Evolutionary conservation across 2,113 vertebrate genomes (phyloP).

Genomic region (Craseonycteris thonglongyai): DNA sequence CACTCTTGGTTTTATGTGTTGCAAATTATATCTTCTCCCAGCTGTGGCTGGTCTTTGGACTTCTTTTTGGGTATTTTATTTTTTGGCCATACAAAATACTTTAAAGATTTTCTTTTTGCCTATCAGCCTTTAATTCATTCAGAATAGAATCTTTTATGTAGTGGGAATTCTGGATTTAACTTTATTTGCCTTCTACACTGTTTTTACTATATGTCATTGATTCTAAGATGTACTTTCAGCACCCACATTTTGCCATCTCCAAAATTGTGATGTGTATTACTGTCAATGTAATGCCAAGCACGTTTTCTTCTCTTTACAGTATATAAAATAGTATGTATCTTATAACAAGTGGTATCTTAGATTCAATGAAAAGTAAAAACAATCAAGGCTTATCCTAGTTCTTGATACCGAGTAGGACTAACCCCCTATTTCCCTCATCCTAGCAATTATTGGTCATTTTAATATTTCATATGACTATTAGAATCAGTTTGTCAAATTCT

Average conservation of each 20-base stretch:
- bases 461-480: background rate
- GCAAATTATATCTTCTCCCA: constrained; percentile 40
- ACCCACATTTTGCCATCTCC: background rate
- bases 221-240: background rate
- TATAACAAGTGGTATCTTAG: background rate
- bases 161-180: background rate
- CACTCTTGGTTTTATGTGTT: constrained; percentile 33
- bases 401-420: background rate
- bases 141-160: constrained; percentile 29
- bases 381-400: background rate
- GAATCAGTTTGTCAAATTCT: background rate
- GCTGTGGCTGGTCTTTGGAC: constrained; percentile 36
- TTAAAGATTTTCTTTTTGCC: constrained; percentile 48
- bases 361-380: background rate
- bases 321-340: background rate
- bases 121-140: constrained; percentile 27
- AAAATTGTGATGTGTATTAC: background rate
- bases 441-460: background rate
- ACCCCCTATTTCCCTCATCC: background rate
- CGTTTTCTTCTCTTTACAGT: background rate
- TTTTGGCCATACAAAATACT: constrained; percentile 45
- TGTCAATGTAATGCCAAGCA: background rate
- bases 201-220: background rate
- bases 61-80: constrained; percentile 44
- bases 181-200: background rate